A percentile compares a stretch with the other conserved stretches of the same genome.
Conservation (phyloP, 2,113 vertebrate genomes). For the Gila orcuttii region DNA sequence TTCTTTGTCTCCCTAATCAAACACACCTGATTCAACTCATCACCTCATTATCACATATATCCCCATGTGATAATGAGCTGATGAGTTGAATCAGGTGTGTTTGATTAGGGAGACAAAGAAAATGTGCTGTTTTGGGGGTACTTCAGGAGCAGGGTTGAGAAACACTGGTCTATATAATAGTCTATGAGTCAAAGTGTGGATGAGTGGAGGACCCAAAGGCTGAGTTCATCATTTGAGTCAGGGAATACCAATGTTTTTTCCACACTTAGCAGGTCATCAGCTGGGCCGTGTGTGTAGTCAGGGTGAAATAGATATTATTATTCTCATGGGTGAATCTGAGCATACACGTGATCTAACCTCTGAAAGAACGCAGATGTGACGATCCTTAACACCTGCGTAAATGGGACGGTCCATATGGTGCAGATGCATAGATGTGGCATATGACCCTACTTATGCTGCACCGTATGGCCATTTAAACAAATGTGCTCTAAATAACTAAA, state of each 20-base stretch:
- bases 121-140: too few species aligned
- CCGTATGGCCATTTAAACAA: not conserved
- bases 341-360: slow-evolving; percentile 22
- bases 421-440: slow-evolving; percentile 42
- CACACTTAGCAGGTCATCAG: slow-evolving; percentile 61
- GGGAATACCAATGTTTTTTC: slow-evolving; percentile 66
- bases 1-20: too few species aligned
- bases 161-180: not conserved
- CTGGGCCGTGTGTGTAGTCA: slow-evolving; percentile 59
- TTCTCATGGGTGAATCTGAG: slow-evolving; percentile 40
- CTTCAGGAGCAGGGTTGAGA: too few species aligned
- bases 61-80: too few species aligned
- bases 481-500: slow-evolving; percentile 9
- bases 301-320: slow-evolving; percentile 48
- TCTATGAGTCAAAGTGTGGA: not conserved
- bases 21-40: too few species aligned
- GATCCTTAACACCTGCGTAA: slow-evolving; percentile 7
- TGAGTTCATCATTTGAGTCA: not conserved
- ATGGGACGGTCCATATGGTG: slow-evolving; percentile 46
- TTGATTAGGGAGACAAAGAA: too few species aligned
- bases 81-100: too few species aligned
- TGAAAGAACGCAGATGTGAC: slow-evolving; percentile 35
- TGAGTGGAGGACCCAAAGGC: not conserved
- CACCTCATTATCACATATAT: too few species aligned
- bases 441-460: slow-evolving; percentile 25